Base-by-base conservation (phyloP, 1,140 invertebrate species). In the Alviniconcha marisindica region DNA sequence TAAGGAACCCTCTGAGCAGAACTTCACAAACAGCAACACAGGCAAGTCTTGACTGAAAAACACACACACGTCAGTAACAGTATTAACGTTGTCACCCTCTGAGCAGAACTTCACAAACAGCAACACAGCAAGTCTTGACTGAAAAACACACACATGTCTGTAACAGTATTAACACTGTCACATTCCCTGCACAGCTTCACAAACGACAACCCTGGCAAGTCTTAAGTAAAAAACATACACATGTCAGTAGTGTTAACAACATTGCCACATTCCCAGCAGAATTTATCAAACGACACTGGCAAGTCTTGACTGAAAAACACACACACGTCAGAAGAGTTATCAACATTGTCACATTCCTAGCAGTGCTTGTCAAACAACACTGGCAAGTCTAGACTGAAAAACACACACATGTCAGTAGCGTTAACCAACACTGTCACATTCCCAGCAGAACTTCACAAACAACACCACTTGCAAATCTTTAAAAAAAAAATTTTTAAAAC, bases 151-250 rank as follows among this genome's bases (percentile, higher is more conserved):
- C 63, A 28, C 33, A 83, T 82, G 76, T 42, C 54, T 48, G 40
- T 5, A 42, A 74, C 2, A 42, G n/a, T 42, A 40, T 42, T 2
- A 88, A 95, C 95, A 91, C 96, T 97, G 87, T 96, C 95, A 54
- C 96, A 96, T 93, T 97, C 96, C 4, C 96, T 96, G 89, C 95
- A 95, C 91, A 96, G 96, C 93, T 95, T 95, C 36, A 95, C 93
- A 24, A 96, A 84, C 66, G 96, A 88, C 38, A 94, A 90, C 86
- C 94, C 94, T 42, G 94, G 92, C 51, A 96, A 87, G n/a, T 92
- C 85, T 31, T 48, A 77, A 81, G 87, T 89, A 86, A 80, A 86
- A 85, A n/a, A n/a, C n/a, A n/a, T n/a, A n/a, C 66, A 31, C 38
- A 83, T 81, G 77, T 48, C 54, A 54, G 44, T 10, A 51, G 51